phyloP scores from a whole-genome alignment of 1,140 invertebrate genomes.

The Drosophila ohnishii region DNA sequence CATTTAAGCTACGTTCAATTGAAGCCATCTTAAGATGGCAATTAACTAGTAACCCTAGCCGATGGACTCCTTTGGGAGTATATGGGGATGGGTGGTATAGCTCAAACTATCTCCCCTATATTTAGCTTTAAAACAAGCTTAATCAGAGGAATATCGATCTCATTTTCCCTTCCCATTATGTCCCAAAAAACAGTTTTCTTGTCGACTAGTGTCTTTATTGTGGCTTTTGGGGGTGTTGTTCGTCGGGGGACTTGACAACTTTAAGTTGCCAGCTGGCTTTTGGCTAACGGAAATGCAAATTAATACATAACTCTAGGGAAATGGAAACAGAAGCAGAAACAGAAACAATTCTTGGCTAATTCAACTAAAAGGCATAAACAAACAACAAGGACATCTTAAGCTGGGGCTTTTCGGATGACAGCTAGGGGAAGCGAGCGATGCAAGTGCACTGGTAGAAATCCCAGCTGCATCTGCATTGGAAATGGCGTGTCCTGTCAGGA shows the following conservation, averaged over 20 bases:
- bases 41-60: constrained; percentile 11
- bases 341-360: constrained; percentile 47
- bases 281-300: constrained; percentile 62
- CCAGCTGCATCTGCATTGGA: constrained; percentile 13
- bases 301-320: constrained; percentile 32
- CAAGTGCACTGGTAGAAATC: constrained; percentile 24
- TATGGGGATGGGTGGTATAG: background rate
- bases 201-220: constrained; percentile 18
- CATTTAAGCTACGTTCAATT: constrained; percentile 43
- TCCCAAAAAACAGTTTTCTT: constrained; percentile 4
- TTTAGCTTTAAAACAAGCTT: background rate
- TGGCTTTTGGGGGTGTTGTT: constrained; percentile 17
- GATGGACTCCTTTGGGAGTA: background rate
- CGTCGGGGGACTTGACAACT: constrained; percentile 46
- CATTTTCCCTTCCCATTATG: background rate
- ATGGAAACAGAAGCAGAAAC: constrained; percentile 5
- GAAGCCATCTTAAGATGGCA: background rate
- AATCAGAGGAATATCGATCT: background rate
- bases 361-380: constrained; percentile 58
- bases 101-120: too few relatives aligned
- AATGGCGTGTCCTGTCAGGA: constrained; percentile 7
- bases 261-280: constrained; percentile 52
- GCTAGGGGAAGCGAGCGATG: background rate
- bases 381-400: constrained; percentile 62
- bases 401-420: constrained; percentile 27